phyloP scores from a whole-genome alignment of 2,113 vertebrate species.

The Tichodroma muraria region DNA sequence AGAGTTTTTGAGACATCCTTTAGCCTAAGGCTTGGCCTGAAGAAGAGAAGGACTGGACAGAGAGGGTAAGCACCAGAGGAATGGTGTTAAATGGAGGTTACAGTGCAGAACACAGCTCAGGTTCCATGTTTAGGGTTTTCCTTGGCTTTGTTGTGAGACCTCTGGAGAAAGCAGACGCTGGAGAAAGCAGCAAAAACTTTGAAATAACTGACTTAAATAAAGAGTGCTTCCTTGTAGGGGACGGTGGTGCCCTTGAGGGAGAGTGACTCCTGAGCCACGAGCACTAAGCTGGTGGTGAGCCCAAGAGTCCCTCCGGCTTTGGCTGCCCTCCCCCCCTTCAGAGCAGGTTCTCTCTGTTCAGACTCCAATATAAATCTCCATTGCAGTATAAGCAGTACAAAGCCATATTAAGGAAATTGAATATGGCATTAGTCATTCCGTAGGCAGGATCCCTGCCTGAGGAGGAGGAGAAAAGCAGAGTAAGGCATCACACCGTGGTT shows the following conservation, averaged over 20 bases:
- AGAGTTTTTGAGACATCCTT: not conserved
- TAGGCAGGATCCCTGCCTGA: not conserved
- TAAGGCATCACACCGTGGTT: not conserved
- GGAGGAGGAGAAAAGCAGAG: not conserved
- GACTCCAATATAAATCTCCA: not conserved
- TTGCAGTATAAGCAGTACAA: not conserved
- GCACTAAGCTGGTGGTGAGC: not conserved
- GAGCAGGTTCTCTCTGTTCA: not conserved
- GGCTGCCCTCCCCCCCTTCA: not conserved
- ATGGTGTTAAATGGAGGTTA: not conserved
- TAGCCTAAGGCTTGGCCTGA: not conserved
- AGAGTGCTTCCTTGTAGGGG: not conserved
- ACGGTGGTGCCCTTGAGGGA: not conserved
- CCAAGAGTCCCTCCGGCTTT: not conserved
- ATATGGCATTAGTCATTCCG: constrained; percentile 5
- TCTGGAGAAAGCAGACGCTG: not conserved
- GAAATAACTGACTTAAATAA: not conserved
- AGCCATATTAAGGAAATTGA: not conserved
- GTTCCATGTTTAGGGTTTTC: accelerated
- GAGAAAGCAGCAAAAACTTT: not conserved
- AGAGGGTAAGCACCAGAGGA: not conserved
- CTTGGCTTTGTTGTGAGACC: not conserved
- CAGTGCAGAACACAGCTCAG: not conserved
- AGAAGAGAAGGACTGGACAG: not conserved
- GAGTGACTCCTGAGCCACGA: not conserved